phyloP scores from a whole-genome alignment of 2,113 vertebrate genomes.

The Ptychochromis oligacanthus region DNA sequence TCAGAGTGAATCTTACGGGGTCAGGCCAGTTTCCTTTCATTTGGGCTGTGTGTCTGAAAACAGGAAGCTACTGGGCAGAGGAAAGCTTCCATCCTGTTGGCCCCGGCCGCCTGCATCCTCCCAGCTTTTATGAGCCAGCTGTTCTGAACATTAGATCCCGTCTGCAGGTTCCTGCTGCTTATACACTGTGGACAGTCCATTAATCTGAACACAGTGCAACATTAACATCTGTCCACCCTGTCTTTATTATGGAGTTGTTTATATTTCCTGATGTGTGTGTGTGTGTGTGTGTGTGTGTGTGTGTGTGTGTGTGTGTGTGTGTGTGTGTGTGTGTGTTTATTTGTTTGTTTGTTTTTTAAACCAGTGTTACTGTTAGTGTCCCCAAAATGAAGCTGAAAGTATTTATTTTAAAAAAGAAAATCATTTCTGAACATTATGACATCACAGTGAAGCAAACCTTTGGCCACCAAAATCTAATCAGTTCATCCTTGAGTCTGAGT shows the following conservation, averaged over 20 bases:
- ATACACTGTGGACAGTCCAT: constrained; percentile 53
- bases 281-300: no score
- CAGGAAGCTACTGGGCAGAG: constrained; percentile 71
- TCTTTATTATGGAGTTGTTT: neutral
- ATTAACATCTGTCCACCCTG: constrained; percentile 20
- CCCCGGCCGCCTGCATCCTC: constrained; percentile 45
- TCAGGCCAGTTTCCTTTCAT: constrained; percentile 43
- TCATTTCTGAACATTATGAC: neutral
- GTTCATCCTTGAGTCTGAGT: neutral
- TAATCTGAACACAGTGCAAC: constrained; percentile 16
- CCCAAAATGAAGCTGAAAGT: neutral
- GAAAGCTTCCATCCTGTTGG: constrained; percentile 66
- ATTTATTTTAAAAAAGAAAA: neutral
- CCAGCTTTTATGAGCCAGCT: constrained; percentile 60
- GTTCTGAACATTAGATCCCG: constrained; percentile 40
- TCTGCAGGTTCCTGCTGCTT: constrained; percentile 27
- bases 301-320: no score
- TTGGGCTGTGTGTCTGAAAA: constrained; percentile 52
- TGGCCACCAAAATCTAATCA: neutral
- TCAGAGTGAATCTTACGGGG: constrained; percentile 7
- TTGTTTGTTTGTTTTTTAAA: neutral
- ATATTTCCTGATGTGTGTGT: neutral
- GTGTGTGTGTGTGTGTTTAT: no score
- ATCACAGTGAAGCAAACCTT: neutral
- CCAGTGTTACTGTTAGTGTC: neutral